Evolutionary conservation across 1,140 invertebrate genomes (phyloP).

Genomic region (Babylonia areolata): DNA sequence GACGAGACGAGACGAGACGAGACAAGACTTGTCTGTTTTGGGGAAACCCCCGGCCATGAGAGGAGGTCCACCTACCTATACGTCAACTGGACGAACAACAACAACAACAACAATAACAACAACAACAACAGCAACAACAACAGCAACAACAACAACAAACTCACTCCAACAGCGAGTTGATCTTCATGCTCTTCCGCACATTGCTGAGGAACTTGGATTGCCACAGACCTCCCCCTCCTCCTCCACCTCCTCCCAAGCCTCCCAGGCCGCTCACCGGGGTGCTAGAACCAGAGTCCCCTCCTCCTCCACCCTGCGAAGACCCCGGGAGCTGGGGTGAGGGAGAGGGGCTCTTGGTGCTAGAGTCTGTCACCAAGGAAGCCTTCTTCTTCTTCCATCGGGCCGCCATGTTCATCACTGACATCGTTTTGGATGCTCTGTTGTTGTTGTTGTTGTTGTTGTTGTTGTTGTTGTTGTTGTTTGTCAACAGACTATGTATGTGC

Average conservation of each 20-base stretch:
- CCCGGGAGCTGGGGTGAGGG: not conserved
- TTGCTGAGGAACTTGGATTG: slow-evolving; percentile 4
- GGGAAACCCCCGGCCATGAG: no score
- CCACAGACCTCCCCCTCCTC: not conserved
- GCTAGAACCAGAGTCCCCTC: not conserved
- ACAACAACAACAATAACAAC: not conserved
- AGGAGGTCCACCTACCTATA: no score
- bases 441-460: no score
- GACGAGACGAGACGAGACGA: no score
- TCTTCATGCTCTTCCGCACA: not conserved
- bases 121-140: not conserved
- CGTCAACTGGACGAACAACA: no score
- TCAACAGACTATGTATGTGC: no score
- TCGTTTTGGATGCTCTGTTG: no score
- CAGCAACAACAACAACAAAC: not conserved
- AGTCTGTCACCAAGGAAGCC: not conserved
- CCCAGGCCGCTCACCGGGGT: not conserved
- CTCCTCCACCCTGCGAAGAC: no score
- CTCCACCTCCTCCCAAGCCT: not conserved
- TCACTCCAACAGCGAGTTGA: not conserved
- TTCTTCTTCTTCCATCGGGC: slow-evolving; percentile 4
- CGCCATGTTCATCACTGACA: not conserved
- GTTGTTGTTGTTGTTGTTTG: no score
- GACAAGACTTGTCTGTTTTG: no score
- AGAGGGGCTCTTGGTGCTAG: not conserved